phyloP scores from a whole-genome alignment of 2,113 vertebrate genomes.

The Danionella cerebrum region DNA sequence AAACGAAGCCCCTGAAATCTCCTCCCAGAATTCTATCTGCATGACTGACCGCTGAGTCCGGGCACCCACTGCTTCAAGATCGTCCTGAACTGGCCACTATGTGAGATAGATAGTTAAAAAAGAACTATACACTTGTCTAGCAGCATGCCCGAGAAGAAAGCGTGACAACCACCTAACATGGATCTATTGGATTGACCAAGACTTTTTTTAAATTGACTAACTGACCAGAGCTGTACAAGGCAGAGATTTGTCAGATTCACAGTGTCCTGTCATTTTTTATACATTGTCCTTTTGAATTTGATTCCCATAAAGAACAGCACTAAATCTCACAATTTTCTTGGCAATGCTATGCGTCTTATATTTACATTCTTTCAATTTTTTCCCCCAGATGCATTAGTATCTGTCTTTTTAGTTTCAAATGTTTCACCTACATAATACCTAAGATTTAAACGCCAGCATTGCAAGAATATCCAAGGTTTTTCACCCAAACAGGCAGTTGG shows the following conservation, averaged over 20 bases:
- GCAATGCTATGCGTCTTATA: no score
- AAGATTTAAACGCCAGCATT: no score
- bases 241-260: background rate
- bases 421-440: no score
- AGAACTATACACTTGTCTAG: background rate
- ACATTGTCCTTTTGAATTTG: no score
- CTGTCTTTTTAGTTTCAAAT: no score
- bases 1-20: conserved; percentile 85
- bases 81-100: background rate
- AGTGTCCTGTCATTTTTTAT: no score
- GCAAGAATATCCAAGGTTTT: background rate
- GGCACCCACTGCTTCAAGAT: conserved; percentile 25
- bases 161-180: background rate
- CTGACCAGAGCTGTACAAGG: background rate
- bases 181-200: background rate
- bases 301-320: no score
- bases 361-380: no score
- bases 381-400: no score
- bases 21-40: conserved; percentile 82
- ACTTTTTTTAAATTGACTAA: background rate
- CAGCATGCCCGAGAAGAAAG: background rate
- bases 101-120: background rate
- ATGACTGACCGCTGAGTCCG: conserved; percentile 72
- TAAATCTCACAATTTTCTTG: no score
- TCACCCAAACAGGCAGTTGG: conserved; percentile 25